Evolutionary conservation across 2,113 vertebrate species (phyloP).

Genomic region (Coreoperca whiteheadi): DNA sequence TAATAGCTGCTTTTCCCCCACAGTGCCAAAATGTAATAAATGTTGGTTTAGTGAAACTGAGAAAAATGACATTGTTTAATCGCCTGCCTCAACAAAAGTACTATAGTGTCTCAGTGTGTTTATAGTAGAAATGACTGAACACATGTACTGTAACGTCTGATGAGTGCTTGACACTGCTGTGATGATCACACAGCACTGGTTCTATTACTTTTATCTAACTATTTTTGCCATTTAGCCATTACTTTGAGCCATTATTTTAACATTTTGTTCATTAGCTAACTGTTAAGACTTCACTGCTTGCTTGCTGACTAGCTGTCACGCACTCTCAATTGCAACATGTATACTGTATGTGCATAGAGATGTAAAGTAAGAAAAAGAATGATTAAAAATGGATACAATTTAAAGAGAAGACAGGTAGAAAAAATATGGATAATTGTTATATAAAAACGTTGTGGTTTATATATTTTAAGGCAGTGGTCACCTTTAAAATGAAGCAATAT

Average conservation of each 20-base stretch:
- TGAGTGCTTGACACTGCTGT: constrained; percentile 10
- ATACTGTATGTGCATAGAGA: neutral
- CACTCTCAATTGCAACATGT: neutral
- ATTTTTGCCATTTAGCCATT: neutral
- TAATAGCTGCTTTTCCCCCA: constrained; percentile 31
- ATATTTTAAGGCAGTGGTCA: neutral
- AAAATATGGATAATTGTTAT: neutral
- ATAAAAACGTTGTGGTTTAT: neutral
- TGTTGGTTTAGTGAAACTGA: constrained; percentile 17
- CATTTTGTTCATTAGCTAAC: neutral
- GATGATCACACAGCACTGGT: neutral
- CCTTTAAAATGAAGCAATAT: neutral
- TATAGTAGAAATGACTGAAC: constrained; percentile 1
- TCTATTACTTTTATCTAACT: neutral
- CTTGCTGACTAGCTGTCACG: neutral
- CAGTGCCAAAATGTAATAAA: constrained; percentile 33
- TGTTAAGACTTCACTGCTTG: neutral
- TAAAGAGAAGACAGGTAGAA: neutral
- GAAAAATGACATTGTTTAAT: constrained; percentile 39
- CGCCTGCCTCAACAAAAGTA: constrained; percentile 12
- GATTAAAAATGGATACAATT: neutral
- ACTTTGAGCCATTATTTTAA: neutral
- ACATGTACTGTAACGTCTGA: constrained; percentile 1
- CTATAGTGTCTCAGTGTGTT: constrained; percentile 5
- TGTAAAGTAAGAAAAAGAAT: neutral